A percentile compares a stretch with the other conserved stretches of the same genome.
These are phyloP conservation scores for Pantala flavescens DNA, from an alignment of 1,140 invertebrate species.

Conservation along the genomic window DNA sequence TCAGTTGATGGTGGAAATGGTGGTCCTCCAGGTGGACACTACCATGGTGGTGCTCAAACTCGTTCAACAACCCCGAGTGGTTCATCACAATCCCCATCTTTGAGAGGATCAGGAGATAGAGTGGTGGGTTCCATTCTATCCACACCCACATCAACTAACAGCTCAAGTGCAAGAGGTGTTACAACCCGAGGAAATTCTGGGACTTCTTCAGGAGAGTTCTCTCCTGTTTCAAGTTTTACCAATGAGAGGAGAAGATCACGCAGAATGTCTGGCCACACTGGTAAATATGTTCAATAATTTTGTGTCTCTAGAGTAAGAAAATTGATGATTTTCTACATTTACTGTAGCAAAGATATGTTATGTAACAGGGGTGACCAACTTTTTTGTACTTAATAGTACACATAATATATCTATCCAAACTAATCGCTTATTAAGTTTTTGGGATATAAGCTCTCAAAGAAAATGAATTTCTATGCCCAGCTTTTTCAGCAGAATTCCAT, in stretches of 20 bases:
- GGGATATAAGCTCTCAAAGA: too few species aligned
- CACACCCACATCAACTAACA: constrained; percentile 45
- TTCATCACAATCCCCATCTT: not conserved
- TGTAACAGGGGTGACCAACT: too few species aligned
- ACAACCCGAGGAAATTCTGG: not conserved
- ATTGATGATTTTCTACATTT: too few species aligned
- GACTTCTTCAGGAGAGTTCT: not conserved
- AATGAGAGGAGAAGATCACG: constrained; percentile 34
- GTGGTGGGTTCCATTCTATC: constrained; percentile 35
- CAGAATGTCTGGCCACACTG: constrained; percentile 36
- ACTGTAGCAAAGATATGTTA: too few species aligned
- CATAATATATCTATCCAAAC: too few species aligned
- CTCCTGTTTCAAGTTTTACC: not conserved
- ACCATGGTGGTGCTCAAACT: constrained; percentile 32
- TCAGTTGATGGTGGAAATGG: not conserved
- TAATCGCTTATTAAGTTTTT: too few species aligned
- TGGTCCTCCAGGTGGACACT: constrained; percentile 37
- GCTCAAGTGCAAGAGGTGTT: not conserved
- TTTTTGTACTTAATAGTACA: too few species aligned
- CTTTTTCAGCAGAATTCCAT: too few species aligned
- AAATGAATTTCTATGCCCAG: too few species aligned
- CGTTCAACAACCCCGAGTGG: constrained; percentile 47
- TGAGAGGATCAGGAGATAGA: not conserved
- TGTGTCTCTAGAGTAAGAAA: too few species aligned
- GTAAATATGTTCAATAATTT: constrained; percentile 27